Evolutionary conservation across 2,113 vertebrate species (phyloP), one percentile per base, ranked within the genome.

Genomic region (Scomber colias): DNA sequence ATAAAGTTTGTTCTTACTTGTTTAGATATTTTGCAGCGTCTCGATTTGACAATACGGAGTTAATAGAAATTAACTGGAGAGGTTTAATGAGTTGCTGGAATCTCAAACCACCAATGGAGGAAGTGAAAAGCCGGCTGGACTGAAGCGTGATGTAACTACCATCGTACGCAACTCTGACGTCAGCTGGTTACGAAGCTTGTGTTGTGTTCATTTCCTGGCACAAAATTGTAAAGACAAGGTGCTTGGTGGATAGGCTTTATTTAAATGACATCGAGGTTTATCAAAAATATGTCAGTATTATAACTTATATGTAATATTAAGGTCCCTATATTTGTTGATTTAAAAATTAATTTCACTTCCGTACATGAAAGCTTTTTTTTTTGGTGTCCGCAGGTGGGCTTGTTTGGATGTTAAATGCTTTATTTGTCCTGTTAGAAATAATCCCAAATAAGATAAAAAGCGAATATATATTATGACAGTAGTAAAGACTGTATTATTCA

Each of bases 1-100:
- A 15, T 51, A 19, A 68, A 75, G 30, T 15, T 2, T 45, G 1
- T 27, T 73, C 74, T 72, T 87, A 92, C 91, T 83, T 82, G 60
- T 69, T 17, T 24, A 19, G 63, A 1, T n/a, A 24, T 0, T 3
- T 11, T 27, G 40, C 44, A 2, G 27, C 1, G 55, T 1, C 8
- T 14, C 17, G 1, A 50, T n/a, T 40, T 3, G 1, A 2, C 15
- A 1, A 0, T 8, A 12, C 49, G 31, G 1, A 30, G 35, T 2
- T 40, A 9, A 40, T 40, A 1, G 6, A 40, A 63, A 73, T 46
- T 9, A 14, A 14, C n/a, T 9, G 0, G 3, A 15, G 0, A 59
- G 2, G 11, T 14, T 71, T 53, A 7, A 0, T 0, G 11, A 44
- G 14, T n/a, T 2, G 3, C 46, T 4, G 5, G 1, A 15, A 0